Percentiles rank a stretch among this genome's conserved stretches.
Conservation (phyloP, 2,797 vertebrate genomes). For the Ctenopoma multispine region DNA sequence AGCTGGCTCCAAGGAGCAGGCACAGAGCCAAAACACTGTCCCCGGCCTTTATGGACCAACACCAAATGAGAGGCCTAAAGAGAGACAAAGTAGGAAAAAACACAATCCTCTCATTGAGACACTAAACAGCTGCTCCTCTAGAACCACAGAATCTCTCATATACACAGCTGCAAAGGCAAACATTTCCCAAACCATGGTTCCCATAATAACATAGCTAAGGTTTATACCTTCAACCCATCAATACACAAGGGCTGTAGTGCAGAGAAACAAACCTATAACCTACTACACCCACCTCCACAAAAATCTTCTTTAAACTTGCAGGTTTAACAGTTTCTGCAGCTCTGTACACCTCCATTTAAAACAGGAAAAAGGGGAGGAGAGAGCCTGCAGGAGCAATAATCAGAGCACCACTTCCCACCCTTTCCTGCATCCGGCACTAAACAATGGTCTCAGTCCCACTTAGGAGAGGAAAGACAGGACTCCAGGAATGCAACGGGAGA, state of each 20-base stretch:
- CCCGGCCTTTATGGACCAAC: slow-evolving; percentile 69
- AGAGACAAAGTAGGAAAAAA: slow-evolving; percentile 71
- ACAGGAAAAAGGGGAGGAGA: slow-evolving; percentile 82
- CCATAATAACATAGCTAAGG: slow-evolving; percentile 27
- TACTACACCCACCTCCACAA: slow-evolving; percentile 1
- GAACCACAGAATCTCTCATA: slow-evolving; percentile 63
- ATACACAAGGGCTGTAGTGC: slow-evolving; percentile 8
- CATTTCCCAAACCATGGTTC: slow-evolving; percentile 40
- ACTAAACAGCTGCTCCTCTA: slow-evolving; percentile 79
- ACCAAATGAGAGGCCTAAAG: slow-evolving; percentile 74
- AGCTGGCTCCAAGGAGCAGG: slow-evolving; percentile 65
- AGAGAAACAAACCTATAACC: slow-evolving; percentile 1
- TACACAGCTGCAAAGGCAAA: slow-evolving; percentile 71
- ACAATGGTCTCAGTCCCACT: slow-evolving; percentile 75
- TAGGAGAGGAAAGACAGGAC: slow-evolving; percentile 40
- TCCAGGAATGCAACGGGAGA: slow-evolving; percentile 42
- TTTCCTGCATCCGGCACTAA: slow-evolving; percentile 86
- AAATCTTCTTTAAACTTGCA: neutral
- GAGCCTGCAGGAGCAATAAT: slow-evolving; percentile 63
- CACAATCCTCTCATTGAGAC: slow-evolving; percentile 68
- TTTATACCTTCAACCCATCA: slow-evolving; percentile 21
- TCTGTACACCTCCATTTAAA: slow-evolving; percentile 57
- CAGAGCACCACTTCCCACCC: slow-evolving; percentile 79
- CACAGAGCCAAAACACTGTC: slow-evolving; percentile 70
- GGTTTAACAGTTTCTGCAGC: slow-evolving; percentile 15